phyloP scores from a whole-genome alignment of 2,888 invertebrate species.

The Drosophila eohydei region DNA sequence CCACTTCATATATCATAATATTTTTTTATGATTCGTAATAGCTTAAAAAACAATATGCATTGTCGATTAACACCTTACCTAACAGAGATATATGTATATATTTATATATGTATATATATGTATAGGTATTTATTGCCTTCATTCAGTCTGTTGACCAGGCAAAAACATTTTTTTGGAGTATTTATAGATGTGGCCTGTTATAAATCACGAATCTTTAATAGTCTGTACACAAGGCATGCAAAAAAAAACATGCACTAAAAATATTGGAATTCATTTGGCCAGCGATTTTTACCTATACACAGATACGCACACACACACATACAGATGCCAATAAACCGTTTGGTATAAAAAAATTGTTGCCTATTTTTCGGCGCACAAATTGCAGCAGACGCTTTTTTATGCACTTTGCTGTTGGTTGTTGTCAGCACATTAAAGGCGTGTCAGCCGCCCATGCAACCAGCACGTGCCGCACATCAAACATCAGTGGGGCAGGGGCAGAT shows the following conservation, averaged over 20 bases:
- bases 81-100: constrained; percentile 20
- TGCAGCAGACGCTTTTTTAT: constrained; percentile 72
- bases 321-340: constrained; percentile 28
- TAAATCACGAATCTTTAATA: constrained; percentile 76
- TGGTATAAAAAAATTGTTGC: constrained; percentile 61
- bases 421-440: constrained; percentile 63
- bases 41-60: constrained; percentile 29
- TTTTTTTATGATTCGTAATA: constrained; percentile 2
- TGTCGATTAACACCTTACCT: constrained; percentile 56
- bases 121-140: constrained; percentile 11
- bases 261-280: constrained; percentile 59
- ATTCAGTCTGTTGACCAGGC: constrained; percentile 28
- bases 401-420: constrained; percentile 41
- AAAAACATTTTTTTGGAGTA: constrained; percentile 39
- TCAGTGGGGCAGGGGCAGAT: constrained; percentile 4
- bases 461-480: constrained; percentile 66
- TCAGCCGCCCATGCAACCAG: constrained; percentile 40
- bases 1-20: constrained; percentile 9
- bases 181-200: constrained; percentile 46
- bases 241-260: constrained; percentile 22
- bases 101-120: neutral
- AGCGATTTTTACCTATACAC: constrained; percentile 38
- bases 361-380: constrained; percentile 70
- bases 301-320: constrained; percentile 9
- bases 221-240: constrained; percentile 36